Evolutionary conservation across 1,140 invertebrate genomes (phyloP), one percentile per base, ranked within the genome.

Genomic region (Rhizoglyphus robini): DNA sequence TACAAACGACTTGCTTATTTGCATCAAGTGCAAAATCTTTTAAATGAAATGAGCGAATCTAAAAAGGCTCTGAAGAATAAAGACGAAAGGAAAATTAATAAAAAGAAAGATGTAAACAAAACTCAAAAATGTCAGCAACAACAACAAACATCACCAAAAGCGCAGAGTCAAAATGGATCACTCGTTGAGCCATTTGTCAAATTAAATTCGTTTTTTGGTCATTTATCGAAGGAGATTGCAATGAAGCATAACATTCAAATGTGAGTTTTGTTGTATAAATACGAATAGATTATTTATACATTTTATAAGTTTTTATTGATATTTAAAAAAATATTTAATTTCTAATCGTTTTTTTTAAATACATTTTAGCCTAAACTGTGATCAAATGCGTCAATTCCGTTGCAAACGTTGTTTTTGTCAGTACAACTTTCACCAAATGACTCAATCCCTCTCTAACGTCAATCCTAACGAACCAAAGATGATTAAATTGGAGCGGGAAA

Each of bases 211-310:
- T 60, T 60, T 15, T 60, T 29, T 46, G 58, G 58, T 23, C 36
- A 38, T 46, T 13, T 60, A 1, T 15, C 15, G 2, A 60, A 60
- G 29, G 58, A 60, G 29, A 60, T 60, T 60, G 15, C 58, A 3
- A 60, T 60, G 58, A 60, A 60, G 29, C 58, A 60, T 27, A 60
- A 60, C 15, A 1, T 60, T 2, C 58, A 60, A 46, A 60, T 60
- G 58, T 60, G n/a, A n/a, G n/a, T n/a, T n/a, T n/a, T n/a, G n/a
- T n/a, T n/a, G n/a, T n/a, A n/a, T n/a, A n/a, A n/a, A n/a, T n/a
- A n/a, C n/a, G n/a, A n/a, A n/a, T n/a, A n/a, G n/a, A n/a, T n/a
- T n/a, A 60, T 8, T 13, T 51, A 60, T 60, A 4, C 31, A 11
- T 5, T 23, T 46, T 60, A 20, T 60, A n/a, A n/a, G 31, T 3